phyloP scores from a whole-genome alignment of 2,888 invertebrate genomes.

The Ferdinandea cuprea region DNA sequence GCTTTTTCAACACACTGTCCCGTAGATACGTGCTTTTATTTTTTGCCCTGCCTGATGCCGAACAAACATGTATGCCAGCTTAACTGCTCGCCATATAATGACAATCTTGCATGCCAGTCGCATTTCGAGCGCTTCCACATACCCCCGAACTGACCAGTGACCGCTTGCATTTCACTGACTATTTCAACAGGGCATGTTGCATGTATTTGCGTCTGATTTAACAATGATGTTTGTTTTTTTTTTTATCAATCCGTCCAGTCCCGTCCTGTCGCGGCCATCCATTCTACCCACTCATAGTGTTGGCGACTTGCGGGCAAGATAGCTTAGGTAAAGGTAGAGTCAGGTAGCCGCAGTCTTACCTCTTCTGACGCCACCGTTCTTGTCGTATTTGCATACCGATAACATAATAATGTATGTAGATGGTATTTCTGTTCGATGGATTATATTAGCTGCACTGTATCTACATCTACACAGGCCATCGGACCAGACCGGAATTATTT shows the following conservation, averaged over 20 bases:
- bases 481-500: slow-evolving; percentile 28
- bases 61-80: not conserved
- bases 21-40: slow-evolving; percentile 16
- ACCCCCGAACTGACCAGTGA: slow-evolving; percentile 14
- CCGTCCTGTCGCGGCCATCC: no score
- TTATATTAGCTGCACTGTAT: slow-evolving; percentile 41
- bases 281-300: slow-evolving; percentile 2
- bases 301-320: not conserved
- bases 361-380: slow-evolving; percentile 25
- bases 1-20: not conserved
- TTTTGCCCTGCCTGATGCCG: not conserved
- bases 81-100: slow-evolving; percentile 5
- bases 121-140: slow-evolving; percentile 24
- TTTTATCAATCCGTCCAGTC: no score
- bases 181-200: not conserved
- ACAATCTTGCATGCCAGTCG: slow-evolving; percentile 26
- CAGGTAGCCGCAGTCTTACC: slow-evolving; percentile 42
- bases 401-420: slow-evolving; percentile 32
- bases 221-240: slow-evolving; percentile 50
- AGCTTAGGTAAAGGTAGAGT: slow-evolving; percentile 1
- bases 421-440: slow-evolving; percentile 36
- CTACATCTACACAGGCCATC: slow-evolving; percentile 10
- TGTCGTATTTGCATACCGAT: slow-evolving; percentile 59
- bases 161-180: slow-evolving; percentile 13
- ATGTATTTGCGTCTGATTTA: slow-evolving; percentile 53